phyloP scores from a whole-genome alignment of 2,888 invertebrate genomes.

The Asteroscopus sphinx region DNA sequence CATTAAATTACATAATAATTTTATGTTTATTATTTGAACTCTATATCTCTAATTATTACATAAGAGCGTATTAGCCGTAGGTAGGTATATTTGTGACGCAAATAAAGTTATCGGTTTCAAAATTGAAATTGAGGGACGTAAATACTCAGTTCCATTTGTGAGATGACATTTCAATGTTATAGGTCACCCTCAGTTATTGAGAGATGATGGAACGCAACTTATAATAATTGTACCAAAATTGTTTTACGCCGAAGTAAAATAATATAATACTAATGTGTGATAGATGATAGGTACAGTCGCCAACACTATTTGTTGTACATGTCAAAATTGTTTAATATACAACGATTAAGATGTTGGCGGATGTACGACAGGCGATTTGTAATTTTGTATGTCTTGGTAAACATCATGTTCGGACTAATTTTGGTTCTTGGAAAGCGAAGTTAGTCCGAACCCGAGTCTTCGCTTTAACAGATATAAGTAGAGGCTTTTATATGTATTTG shows the following conservation, averaged over 20 bases:
- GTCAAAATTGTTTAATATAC: conserved; percentile 59
- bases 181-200: conserved; percentile 59
- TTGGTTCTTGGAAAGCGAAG: conserved; percentile 60
- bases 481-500: conserved; percentile 38
- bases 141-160: conserved; percentile 66
- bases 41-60: conserved; percentile 35
- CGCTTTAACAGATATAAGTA: conserved; percentile 45
- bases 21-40: conserved; percentile 25
- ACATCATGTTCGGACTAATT: conserved; percentile 63
- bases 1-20: conserved; percentile 31
- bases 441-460: conserved; percentile 46
- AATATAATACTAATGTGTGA: conserved; percentile 33
- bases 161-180: conserved; percentile 68
- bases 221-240: conserved; percentile 26
- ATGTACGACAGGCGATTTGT: conserved; percentile 67
- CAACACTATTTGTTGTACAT: conserved; percentile 56
- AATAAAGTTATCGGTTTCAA: conserved; percentile 59
- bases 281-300: conserved; percentile 35
- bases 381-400: conserved; percentile 71
- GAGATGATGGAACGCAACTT: conserved; percentile 22
- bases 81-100: conserved; percentile 33
- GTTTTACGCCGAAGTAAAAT: conserved; percentile 27
- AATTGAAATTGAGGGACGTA: conserved; percentile 68
- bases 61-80: too few relatives aligned
- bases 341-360: conserved; percentile 54